These are phyloP conservation scores for Sphaerolaimus hirsutus DNA, from an alignment of 2,888 invertebrate genomes.

Conservation along the genomic window DNA sequence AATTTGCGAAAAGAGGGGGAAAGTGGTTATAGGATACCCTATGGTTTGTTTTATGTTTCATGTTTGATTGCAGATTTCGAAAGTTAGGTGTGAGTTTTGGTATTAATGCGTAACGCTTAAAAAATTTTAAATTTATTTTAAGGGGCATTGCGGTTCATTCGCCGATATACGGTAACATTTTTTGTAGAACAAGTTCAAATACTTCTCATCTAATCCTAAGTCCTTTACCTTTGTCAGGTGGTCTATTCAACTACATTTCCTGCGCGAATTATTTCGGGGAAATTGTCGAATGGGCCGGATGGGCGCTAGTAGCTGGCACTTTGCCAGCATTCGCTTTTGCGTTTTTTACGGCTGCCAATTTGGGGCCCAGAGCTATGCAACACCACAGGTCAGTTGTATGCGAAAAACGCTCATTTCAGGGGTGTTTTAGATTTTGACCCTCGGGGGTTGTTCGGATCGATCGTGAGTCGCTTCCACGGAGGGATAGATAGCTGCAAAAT, in stretches of 20 bases:
- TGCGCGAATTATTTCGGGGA: slow-evolving; percentile 36
- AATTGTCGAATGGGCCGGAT: slow-evolving; percentile 35
- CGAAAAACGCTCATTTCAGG: neutral
- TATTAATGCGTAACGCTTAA: too few relatives aligned
- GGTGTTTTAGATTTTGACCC: neutral
- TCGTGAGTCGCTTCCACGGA: too few relatives aligned
- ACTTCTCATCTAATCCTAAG: too few relatives aligned
- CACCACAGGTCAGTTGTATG: slow-evolving; percentile 28
- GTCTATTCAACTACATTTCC: slow-evolving; percentile 31
- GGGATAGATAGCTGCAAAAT: too few relatives aligned
- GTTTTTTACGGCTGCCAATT: slow-evolving; percentile 29
- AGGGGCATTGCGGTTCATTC: too few relatives aligned
- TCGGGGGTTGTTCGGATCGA: too few relatives aligned
- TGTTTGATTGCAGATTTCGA: too few relatives aligned
- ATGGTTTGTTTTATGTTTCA: slow-evolving; percentile 18
- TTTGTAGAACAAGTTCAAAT: too few relatives aligned
- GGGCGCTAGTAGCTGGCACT: slow-evolving; percentile 28
- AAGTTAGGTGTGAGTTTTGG: too few relatives aligned
- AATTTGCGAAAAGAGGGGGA: slow-evolving; percentile 30
- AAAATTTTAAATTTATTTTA: too few relatives aligned
- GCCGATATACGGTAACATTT: too few relatives aligned
- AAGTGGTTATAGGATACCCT: slow-evolving; percentile 31
- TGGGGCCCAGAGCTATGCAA: slow-evolving; percentile 30
- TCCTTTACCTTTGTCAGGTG: slow-evolving; percentile 27
- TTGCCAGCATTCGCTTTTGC: slow-evolving; percentile 30